Evolutionary conservation across 2,888 invertebrate genomes (phyloP).

Genomic region (Antheraea yamamai): DNA sequence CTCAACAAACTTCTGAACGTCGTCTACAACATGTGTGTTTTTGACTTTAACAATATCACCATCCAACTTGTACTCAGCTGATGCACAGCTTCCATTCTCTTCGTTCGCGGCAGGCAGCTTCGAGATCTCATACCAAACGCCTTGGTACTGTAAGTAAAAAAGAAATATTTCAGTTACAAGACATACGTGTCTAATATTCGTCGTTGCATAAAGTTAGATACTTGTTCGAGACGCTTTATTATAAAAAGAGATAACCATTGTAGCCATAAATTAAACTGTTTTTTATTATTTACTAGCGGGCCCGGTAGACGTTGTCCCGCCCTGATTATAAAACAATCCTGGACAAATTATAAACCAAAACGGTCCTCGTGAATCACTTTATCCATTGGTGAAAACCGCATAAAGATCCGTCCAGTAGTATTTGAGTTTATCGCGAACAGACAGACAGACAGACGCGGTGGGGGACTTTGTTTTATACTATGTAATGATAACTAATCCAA

Average conservation of each 20-base stretch:
- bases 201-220: neutral
- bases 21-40: slow-evolving; percentile 60
- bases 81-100: slow-evolving; percentile 81
- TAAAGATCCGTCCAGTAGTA: no score
- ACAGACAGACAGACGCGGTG: no score
- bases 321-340: no score
- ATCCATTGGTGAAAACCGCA: no score
- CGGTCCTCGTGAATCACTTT: no score
- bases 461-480: no score
- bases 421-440: no score
- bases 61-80: slow-evolving; percentile 81
- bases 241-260: neutral
- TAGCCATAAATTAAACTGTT: neutral
- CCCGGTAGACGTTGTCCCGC: no score
- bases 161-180: neutral
- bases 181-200: neutral
- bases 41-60: slow-evolving; percentile 62
- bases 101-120: slow-evolving; percentile 83
- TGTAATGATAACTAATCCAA: no score
- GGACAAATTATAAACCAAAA: no score
- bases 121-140: slow-evolving; percentile 86
- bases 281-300: no score
- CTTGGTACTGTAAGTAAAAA: slow-evolving; percentile 76
- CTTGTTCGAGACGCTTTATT: neutral
- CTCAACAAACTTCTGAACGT: slow-evolving; percentile 57